phyloP scores from a whole-genome alignment of 1,140 invertebrate genomes.

The Wiebesia pumilae region DNA sequence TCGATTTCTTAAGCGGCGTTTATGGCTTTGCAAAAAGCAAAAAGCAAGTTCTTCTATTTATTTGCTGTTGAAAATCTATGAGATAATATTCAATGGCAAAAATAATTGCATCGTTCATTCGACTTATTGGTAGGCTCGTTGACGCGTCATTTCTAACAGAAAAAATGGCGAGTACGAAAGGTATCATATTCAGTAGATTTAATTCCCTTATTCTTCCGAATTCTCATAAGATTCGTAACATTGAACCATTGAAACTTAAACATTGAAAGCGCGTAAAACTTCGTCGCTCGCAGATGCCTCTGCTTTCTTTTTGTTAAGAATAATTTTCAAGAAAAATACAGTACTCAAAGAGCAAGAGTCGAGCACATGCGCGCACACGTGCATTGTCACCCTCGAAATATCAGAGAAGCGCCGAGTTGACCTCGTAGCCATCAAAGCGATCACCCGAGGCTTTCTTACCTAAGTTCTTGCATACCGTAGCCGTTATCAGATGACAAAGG shows the following conservation, averaged over 20 bases:
- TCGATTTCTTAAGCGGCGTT: constrained; percentile 10
- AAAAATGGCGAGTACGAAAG: no score
- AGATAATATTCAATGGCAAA: no score
- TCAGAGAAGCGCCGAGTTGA: constrained; percentile 59
- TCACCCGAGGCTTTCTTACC: constrained; percentile 73
- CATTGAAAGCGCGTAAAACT: not conserved
- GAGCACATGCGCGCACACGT: not conserved
- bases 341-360: not conserved
- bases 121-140: no score
- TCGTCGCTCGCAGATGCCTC: not conserved
- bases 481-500: constrained; percentile 75
- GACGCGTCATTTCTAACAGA: no score
- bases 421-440: constrained; percentile 72
- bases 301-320: not conserved
- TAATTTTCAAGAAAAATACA: not conserved
- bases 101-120: no score
- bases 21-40: not conserved
- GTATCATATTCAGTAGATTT: no score
- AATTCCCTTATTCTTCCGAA: no score
- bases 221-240: no score
- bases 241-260: no score
- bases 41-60: not conserved
- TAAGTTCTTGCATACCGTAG: constrained; percentile 72
- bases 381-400: not conserved
- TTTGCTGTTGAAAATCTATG: no score